A percentile compares a stretch with the other conserved stretches of the same genome.
phyloP scores from a whole-genome alignment of 30 jellyfish, hydroid and myxozoan genomes.

The Cassiopea andromeda region DNA sequence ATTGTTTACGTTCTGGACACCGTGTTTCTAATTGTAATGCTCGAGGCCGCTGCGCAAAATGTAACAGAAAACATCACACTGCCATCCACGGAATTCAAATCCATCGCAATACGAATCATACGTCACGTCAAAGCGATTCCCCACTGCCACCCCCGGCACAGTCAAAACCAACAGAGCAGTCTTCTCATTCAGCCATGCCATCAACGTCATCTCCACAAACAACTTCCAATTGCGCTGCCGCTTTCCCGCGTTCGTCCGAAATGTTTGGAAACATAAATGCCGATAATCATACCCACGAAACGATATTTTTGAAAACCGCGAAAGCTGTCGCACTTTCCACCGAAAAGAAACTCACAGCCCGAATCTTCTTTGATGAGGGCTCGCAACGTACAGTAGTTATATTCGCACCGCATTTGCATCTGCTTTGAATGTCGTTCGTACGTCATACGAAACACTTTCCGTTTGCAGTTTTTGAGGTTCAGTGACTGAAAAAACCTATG shows the following conservation, averaged over 20 bases:
- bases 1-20: constrained; percentile 41
- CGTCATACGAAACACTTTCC: constrained; percentile 43
- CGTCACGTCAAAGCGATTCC: background rate
- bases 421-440: constrained; percentile 11
- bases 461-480: constrained; percentile 51
- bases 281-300: background rate
- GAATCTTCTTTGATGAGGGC: constrained; percentile 23
- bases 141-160: background rate
- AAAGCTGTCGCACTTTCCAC: constrained; percentile 16
- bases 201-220: background rate
- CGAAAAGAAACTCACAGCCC: background rate
- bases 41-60: background rate
- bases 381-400: constrained; percentile 46
- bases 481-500: background rate
- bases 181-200: background rate
- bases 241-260: background rate
- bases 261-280: background rate
- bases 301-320: constrained; percentile 8
- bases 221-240: too few relatives aligned
- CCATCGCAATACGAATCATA: background rate
- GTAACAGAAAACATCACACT: background rate
- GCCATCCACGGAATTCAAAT: background rate
- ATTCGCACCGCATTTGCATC: constrained; percentile 44
- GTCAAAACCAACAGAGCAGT: background rate
- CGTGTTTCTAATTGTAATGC: constrained; percentile 21